Base-by-base conservation (phyloP, 2,888 invertebrate species). In the Fabriciana adippe region DNA sequence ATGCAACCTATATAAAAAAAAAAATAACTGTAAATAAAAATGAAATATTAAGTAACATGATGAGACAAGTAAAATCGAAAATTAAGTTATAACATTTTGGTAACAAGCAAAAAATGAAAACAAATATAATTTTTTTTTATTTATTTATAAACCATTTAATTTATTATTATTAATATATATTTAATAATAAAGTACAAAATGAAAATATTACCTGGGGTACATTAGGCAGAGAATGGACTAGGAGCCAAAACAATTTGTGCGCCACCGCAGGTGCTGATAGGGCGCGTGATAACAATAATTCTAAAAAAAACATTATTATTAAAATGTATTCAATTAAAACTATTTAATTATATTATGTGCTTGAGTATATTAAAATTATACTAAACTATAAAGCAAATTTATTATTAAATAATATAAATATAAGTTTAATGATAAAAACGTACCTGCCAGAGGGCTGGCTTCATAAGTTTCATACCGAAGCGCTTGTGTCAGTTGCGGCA, bases 401-500 rank as follows among this genome's bases (percentile, higher is more conserved):
- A n/a, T 3, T 26, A n/a, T 3, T n/a, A 35, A 55, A 26, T 1
- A 55, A 26, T 1, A 26, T 26, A 54, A 26, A 26, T 26, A 55
- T 55, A n/a, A 35, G 11, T 41, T 41, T 41, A 21, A 41, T 18
- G 15, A 16, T 26, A 61, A 55, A 55, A 53, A 70, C 31, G 62
- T 50, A 90, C 90, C 87, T 0, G 98, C 97, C 65, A 99, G 93
- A 0, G 97, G 94, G 15, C 98, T 98, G 55, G 97, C 95, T 83
- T 99, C 98, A 81, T 97, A 98, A 1, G 96, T 98, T 92, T 97
- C 98, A 86, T 96, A 97, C 75, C 97, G 97, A 79, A 97, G 91
- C 72, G 96, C 99, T 89, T 99, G 98, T 55, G 98, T 95, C 14
- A 99, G 93, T 82, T 99, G 99, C 1, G 99, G 99, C 78, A 99